Evolutionary conservation across 2,113 vertebrate species (phyloP).

Genomic region (human): GRCh38 chr17:73782001-73782500

Average conservation of each 20-base stretch:
- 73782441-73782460: not conserved
- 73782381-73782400: not conserved
- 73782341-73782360: not conserved
- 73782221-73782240: too few relatives aligned
- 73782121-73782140: fast-evolving
- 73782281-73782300: fast-evolving
- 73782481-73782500: not conserved
- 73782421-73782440: not conserved
- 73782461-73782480: not conserved
- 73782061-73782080: not conserved
- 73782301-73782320: fast-evolving
- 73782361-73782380: not conserved
- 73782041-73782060: not conserved
- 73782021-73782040: not conserved
- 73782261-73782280: not conserved
- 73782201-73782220: not conserved
- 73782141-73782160: not conserved
- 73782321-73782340: too few relatives aligned
- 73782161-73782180: not conserved
- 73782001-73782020: not conserved
- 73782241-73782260: fast-evolving
- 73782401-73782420: not conserved
- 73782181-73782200: not conserved
- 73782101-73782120: not conserved
- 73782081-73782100: not conserved